Conservation (phyloP, 2,888 invertebrate species). For the Agrotis ipsilon region DNA sequence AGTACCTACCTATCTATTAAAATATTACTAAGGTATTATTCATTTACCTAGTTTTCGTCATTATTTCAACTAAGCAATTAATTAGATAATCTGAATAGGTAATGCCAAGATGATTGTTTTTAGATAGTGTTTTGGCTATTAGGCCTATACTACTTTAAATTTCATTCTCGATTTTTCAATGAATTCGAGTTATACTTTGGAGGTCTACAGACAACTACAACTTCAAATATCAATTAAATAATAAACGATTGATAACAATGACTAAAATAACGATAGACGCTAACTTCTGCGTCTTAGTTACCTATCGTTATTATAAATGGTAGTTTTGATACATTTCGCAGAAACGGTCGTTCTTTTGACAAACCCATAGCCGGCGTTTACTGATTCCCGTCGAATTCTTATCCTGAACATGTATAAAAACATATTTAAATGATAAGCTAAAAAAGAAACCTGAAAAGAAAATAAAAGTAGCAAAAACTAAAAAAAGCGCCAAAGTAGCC, state of each 20-base stretch:
- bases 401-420: background rate
- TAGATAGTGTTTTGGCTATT: too few relatives aligned
- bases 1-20: background rate
- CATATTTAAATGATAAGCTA: too few relatives aligned
- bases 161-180: too few relatives aligned
- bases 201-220: too few relatives aligned
- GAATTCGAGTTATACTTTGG: too few relatives aligned
- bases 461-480: slow-evolving; percentile 3
- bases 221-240: background rate
- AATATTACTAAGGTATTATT: background rate
- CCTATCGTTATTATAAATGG: background rate
- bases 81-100: too few relatives aligned
- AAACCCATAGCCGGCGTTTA: background rate
- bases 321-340: background rate
- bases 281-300: background rate
- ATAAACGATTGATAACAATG: background rate
- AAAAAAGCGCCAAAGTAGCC: slow-evolving; percentile 61
- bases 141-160: too few relatives aligned
- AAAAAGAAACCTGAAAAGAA: slow-evolving; percentile 1
- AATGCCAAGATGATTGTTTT: too few relatives aligned
- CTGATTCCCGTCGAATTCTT: background rate
- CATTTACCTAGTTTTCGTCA: background rate
- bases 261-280: too few relatives aligned
- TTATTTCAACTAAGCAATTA: too few relatives aligned
- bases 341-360: background rate